Conservation (phyloP, 2,113 vertebrate species). For the Myocastor coypus region DNA sequence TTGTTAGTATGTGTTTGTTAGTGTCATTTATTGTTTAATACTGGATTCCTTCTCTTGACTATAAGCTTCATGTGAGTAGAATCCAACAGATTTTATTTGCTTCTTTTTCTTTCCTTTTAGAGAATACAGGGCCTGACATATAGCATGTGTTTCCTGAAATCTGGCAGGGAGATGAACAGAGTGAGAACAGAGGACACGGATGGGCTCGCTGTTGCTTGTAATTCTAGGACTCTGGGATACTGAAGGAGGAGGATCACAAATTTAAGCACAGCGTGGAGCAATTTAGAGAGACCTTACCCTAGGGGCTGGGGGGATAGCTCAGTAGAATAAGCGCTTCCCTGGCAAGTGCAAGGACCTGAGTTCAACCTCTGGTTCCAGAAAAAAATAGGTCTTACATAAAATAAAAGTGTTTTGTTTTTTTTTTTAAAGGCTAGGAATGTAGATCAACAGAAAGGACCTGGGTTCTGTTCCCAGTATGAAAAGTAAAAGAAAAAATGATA, state of each 20-base stretch:
- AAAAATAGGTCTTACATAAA: too few species aligned
- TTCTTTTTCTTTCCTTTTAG: background rate
- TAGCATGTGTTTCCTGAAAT: background rate
- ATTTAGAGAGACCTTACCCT: background rate
- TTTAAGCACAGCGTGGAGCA: background rate
- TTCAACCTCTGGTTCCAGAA: too few species aligned
- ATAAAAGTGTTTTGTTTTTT: too few species aligned
- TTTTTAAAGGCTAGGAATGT: background rate
- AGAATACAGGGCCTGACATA: background rate
- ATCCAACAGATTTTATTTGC: background rate
- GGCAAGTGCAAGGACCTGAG: too few species aligned
- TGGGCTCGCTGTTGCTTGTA: background rate
- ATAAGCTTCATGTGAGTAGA: background rate
- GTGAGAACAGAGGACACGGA: background rate
- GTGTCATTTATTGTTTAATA: background rate
- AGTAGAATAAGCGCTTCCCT: too few species aligned
- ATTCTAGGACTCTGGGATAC: background rate
- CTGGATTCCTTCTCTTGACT: background rate
- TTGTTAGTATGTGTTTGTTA: background rate
- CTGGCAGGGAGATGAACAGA: background rate
- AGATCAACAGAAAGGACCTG: background rate
- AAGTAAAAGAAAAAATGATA: background rate
- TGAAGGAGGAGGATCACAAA: background rate
- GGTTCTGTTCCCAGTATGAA: background rate
- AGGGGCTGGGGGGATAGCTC: too few species aligned